Percentiles rank a stretch among this genome's conserved stretches.
These are phyloP conservation scores for Diadumene lineata DNA, from an alignment of 92 coral and sea anemone species.

Conservation along the genomic window DNA sequence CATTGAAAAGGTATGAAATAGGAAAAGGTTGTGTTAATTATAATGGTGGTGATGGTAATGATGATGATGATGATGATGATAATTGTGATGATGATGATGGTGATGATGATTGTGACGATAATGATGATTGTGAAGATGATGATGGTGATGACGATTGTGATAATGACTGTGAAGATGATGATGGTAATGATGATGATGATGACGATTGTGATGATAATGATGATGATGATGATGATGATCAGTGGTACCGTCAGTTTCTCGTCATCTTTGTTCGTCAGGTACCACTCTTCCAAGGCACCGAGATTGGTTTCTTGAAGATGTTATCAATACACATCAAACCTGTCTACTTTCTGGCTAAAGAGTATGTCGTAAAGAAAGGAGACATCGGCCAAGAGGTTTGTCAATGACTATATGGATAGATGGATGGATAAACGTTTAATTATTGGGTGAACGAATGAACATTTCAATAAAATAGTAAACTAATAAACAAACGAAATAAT, in stretches of 20 bases:
- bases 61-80: conserved; percentile 9
- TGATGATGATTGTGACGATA: neutral
- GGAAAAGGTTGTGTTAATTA: neutral
- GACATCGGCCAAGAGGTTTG: conserved; percentile 92
- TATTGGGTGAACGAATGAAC: neutral
- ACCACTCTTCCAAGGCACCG: conserved; percentile 79
- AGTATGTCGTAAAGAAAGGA: conserved; percentile 82
- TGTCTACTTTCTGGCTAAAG: conserved; percentile 82
- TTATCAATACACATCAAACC: conserved; percentile 73
- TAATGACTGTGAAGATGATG: neutral
- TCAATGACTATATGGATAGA: neutral
- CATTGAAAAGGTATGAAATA: conserved; percentile 57
- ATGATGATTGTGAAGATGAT: neutral
- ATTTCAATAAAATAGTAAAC: too few relatives aligned
- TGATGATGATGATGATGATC: neutral
- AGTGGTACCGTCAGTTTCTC: neutral
- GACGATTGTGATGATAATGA: neutral
- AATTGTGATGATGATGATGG: conserved; percentile 1
- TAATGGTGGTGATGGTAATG: neutral
- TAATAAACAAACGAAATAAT: neutral
- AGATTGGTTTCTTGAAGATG: conserved; percentile 94
- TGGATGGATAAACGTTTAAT: neutral
- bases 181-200: neutral
- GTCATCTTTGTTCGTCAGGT: conserved; percentile 42
- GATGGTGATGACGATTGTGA: neutral